Base-by-base conservation (phyloP, 2,797 vertebrate genomes). In the Acanthurus lineatus region DNA sequence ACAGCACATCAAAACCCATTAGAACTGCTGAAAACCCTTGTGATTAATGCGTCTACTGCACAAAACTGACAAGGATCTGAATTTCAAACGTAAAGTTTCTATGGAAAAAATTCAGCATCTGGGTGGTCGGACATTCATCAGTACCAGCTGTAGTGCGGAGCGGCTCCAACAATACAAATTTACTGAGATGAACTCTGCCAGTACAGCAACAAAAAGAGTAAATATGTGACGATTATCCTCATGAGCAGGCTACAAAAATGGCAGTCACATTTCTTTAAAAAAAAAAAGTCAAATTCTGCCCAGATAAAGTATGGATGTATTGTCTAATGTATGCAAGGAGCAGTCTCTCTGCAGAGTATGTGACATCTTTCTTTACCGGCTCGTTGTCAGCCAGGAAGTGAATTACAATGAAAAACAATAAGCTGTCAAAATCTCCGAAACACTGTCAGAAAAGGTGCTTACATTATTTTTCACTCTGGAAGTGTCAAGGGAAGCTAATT, bases 1-100 rank as follows among this genome's bases (percentile, higher is more conserved):
- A 85, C 76, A 56, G 66, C 70, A 75, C 87, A 88, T 91, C 87
- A 90, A 86, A 90, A 86, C 53, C 5, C 73, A 86, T 85, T 77
- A 67, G 15, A 78, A 66, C 16, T 78, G 84, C 85, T 42, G 62
- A 78, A 74, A 81, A 82, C 28, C n/a, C 48, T n/a, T 32, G 67
- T 82, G 77, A 90, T 89, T 81, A 86, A 86, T 81, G 81, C 40
- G 44, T 65, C 44, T 51, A 71, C 85, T 62, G 68, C 81, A 78
- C 66, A 75, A 42, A 63, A 17, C 25, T 63, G 77, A 52, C 60
- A 63, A 22, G 44, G 12, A 76, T 81, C 52, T 53, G 70, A 81
- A 79, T 88, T 75, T 84, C 52, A 83, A 80, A 87, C 44, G 28
- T 76, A 48, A 77, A 72, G 35, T 69, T 76, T 82, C 22, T 62